phyloP scores from a whole-genome alignment of 2,113 vertebrate species.

The Sylvietta virens region DNA sequence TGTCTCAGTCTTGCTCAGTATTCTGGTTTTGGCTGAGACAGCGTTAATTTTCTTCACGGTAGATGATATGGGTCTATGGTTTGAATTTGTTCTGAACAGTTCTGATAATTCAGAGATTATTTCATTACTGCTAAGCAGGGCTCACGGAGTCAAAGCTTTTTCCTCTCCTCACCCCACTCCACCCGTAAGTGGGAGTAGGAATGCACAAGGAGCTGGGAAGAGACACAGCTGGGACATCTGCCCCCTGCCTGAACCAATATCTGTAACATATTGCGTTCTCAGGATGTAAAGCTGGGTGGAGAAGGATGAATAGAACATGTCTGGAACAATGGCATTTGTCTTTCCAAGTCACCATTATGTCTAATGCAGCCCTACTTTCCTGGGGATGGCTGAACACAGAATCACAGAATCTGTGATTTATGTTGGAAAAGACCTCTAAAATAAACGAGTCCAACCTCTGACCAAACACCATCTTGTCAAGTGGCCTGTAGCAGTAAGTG shows the following conservation, averaged over 20 bases:
- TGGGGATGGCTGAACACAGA: background rate
- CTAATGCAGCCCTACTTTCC: background rate
- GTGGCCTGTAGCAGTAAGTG: background rate
- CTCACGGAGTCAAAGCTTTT: background rate
- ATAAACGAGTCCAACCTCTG: rapidly evolving
- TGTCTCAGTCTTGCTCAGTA: background rate
- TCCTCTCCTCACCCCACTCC: background rate
- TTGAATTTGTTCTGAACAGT: background rate
- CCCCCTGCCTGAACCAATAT: background rate
- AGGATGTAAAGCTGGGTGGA: background rate
- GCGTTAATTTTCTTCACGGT: background rate
- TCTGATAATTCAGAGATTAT: background rate
- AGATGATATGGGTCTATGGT: background rate
- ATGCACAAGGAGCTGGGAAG: background rate
- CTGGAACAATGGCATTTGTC: background rate
- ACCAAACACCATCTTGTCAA: background rate
- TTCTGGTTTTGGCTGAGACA: background rate
- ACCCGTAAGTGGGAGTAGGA: too few relatives aligned
- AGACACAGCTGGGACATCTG: background rate
- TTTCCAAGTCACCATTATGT: background rate
- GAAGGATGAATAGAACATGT: background rate
- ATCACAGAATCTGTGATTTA: background rate
- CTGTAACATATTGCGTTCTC: rapidly evolving
- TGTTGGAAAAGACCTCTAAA: background rate
- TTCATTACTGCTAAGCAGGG: background rate